Evolutionary conservation across 2,888 invertebrate genomes (phyloP), one percentile per base, ranked within the genome.

Genomic region (Acronicta aceris): DNA sequence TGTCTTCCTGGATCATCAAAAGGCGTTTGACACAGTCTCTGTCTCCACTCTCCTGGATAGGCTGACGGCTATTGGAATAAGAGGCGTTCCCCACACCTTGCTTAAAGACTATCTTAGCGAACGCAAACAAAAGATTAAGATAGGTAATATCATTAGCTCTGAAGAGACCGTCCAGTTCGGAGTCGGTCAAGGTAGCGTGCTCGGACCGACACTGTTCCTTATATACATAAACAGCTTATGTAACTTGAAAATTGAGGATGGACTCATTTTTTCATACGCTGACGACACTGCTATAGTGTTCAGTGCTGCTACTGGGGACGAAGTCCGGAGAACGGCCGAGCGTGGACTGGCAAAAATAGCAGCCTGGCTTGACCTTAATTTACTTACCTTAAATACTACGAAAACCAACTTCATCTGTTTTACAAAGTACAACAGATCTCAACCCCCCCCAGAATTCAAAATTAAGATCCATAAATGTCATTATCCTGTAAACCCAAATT

Each of bases 91-190:
- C 8, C 27, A n/a, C 15, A 27, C n/a, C 6, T 30, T 46, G 15
- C 27, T 46, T 27, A 46, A 30, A 30, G 25, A 27, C 27, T 46
- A 46, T 27, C 46, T 46, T 27, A 46, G 27, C n/a, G 27, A 27
- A 15, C 27, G 46, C 3, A 30, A 46, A 30, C 27, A 30, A n/a
- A 27, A n/a, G 27, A 15, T 30, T 46, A 46, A 46, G 27, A 27
- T 46, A 15, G 46, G 27, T 13, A 46, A 27, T 8, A 15, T 8
- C n/a, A 46, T 27, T 46, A 46, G 46, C 15, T 46, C 46, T 27
- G 46, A 46, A 30, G 27, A 27, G 46, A 30, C 46, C 25, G 46
- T 46, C n/a, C n/a, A 27, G n/a, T 46, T 27, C 27, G 46, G 46
- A n/a, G 46, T 46, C 8, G 46, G 27, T 5, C 46, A 46, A 15